A percentile compares a stretch with the other conserved stretches of the same genome.
phyloP scores from a whole-genome alignment of 2,113 vertebrate species.

The Cathartes aura region DNA sequence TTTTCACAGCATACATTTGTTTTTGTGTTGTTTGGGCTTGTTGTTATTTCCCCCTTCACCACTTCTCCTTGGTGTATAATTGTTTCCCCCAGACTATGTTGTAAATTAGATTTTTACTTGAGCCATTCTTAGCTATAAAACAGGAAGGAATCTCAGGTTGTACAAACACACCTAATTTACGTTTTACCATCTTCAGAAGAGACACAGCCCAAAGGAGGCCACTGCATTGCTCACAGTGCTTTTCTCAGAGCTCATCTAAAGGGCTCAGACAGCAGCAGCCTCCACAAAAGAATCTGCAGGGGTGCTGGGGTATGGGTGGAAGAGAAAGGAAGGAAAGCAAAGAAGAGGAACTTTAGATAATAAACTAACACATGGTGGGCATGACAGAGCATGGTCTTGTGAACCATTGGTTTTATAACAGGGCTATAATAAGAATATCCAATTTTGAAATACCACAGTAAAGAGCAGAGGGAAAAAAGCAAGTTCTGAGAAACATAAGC shows the following conservation, averaged over 20 bases:
- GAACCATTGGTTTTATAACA: background rate
- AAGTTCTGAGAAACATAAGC: background rate
- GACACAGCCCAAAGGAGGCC: background rate
- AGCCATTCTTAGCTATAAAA: slow-evolving; percentile 1
- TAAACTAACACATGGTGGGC: background rate
- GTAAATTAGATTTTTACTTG: slow-evolving; percentile 2
- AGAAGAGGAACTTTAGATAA: background rate
- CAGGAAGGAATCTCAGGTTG: background rate
- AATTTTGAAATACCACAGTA: background rate
- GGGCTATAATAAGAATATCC: background rate
- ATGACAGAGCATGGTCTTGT: background rate
- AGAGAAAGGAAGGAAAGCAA: background rate
- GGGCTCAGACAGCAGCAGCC: background rate
- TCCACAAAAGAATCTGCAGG: background rate
- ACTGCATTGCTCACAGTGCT: background rate
- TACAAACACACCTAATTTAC: slow-evolving; percentile 14
- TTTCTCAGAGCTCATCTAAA: background rate
- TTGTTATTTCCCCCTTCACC: background rate
- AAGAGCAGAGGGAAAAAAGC: background rate
- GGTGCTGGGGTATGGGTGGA: background rate
- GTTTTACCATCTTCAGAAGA: slow-evolving; percentile 1
- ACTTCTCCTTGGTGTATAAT: background rate
- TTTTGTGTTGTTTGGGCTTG: background rate
- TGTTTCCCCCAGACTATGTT: background rate
- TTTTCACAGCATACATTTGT: background rate